A percentile compares a stretch with the other conserved stretches of the same genome.
Evolutionary conservation across 2,113 vertebrate genomes (phyloP).

Genomic region (Baryphthengus martii): DNA sequence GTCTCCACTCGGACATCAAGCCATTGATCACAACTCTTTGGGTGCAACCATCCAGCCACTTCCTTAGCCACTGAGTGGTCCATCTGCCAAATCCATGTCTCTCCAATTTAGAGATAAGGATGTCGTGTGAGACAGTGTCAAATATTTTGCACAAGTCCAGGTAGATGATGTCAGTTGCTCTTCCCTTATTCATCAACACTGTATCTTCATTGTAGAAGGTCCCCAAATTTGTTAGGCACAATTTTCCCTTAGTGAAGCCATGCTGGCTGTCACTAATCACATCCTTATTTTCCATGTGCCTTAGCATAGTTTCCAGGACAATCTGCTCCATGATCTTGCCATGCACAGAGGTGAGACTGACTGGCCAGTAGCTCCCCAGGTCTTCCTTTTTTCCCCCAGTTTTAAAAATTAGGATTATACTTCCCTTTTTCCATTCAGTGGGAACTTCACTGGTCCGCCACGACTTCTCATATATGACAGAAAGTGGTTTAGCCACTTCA

Average conservation of each 20-base stretch:
- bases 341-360: neutral
- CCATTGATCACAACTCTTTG: neutral
- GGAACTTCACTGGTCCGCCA: neutral
- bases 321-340: neutral
- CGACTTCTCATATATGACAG: neutral
- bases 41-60: neutral
- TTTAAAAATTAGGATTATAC: neutral
- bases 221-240: neutral
- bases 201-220: too few relatives aligned
- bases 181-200: neutral
- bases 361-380: neutral
- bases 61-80: neutral
- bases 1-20: neutral
- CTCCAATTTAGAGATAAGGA: neutral
- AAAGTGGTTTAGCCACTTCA: neutral
- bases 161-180: neutral
- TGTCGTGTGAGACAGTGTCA: neutral
- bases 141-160: neutral
- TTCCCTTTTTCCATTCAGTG: neutral
- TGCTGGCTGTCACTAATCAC: neutral
- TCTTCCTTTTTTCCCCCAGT: neutral
- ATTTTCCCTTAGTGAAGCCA: neutral
- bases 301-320: neutral
- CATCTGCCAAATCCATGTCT: neutral
- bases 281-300: neutral